A percentile compares a stretch with the other conserved stretches of the same genome.
Evolutionary conservation across 1,140 invertebrate species (phyloP).

Genomic region (Danaus plexippus): DNA sequence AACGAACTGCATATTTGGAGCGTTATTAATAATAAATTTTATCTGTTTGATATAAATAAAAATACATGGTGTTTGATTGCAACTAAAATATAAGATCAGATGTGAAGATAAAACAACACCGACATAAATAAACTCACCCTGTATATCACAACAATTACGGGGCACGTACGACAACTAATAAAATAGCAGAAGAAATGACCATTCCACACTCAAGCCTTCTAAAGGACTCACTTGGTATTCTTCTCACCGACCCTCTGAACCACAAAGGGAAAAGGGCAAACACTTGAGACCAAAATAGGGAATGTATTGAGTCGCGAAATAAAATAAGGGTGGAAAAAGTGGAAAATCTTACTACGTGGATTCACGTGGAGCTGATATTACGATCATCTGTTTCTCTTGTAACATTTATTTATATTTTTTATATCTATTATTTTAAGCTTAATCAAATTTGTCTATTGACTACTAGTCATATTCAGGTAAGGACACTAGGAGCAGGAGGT

Average conservation of each 20-base stretch:
- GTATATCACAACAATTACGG: slow-evolving; percentile 44
- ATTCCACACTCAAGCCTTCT: slow-evolving; percentile 46
- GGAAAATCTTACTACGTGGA: slow-evolving; percentile 35
- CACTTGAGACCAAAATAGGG: slow-evolving; percentile 62
- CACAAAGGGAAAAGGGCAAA: slow-evolving; percentile 62
- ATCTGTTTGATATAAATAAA: too few species aligned
- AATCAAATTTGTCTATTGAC: neutral
- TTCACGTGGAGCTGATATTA: slow-evolving; percentile 36
- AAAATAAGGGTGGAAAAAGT: slow-evolving; percentile 64
- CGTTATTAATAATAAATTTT: too few species aligned
- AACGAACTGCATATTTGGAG: too few species aligned
- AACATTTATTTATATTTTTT: neutral
- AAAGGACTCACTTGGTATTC: slow-evolving; percentile 63
- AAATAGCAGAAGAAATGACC: slow-evolving; percentile 58
- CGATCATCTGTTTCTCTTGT: slow-evolving; percentile 2
- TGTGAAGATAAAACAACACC: too few species aligned
- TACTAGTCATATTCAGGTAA: neutral
- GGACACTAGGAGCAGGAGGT: neutral
- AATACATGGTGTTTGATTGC: too few species aligned
- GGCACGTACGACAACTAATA: slow-evolving; percentile 60
- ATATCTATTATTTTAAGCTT: neutral
- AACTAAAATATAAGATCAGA: too few species aligned
- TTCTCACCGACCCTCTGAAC: slow-evolving; percentile 49
- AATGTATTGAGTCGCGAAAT: slow-evolving; percentile 69
- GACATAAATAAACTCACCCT: slow-evolving; percentile 1